Percentiles rank a stretch among this genome's conserved stretches.
Evolutionary conservation across 2,888 invertebrate species (phyloP).

Genomic region (Pachydiplax longipennis): DNA sequence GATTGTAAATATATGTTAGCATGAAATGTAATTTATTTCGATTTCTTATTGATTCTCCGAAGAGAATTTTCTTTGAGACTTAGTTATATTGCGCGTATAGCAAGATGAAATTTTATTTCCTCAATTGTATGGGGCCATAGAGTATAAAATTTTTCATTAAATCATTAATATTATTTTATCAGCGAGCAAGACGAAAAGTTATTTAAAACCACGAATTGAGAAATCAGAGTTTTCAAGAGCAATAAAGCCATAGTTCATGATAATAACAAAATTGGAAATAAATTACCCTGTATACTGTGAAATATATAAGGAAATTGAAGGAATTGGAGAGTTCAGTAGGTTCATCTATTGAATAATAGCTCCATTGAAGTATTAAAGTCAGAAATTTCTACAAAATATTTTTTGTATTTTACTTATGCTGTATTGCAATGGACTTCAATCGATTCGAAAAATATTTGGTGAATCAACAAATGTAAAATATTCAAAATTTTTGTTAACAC

Average conservation of each 20-base stretch:
- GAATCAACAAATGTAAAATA: too few species aligned
- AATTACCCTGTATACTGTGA: too few species aligned
- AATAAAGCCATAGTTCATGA: neutral
- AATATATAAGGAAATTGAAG: too few species aligned
- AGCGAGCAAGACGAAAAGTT: neutral
- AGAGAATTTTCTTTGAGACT: neutral
- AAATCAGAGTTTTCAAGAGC: neutral
- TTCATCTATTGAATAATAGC: too few species aligned
- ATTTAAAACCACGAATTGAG: neutral
- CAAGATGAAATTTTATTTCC: neutral
- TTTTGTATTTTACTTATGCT: too few species aligned
- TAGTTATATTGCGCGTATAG: neutral
- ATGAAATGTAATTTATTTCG: neutral
- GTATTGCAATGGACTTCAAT: too few species aligned
- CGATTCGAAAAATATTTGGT: too few species aligned
- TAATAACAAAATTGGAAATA: neutral
- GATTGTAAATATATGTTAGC: conserved; percentile 11
- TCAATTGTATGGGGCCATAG: neutral
- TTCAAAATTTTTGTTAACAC: too few species aligned
- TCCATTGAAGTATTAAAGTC: too few species aligned
- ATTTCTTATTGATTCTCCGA: neutral
- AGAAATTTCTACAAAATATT: too few species aligned
- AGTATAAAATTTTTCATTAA: neutral
- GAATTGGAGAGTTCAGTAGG: too few species aligned
- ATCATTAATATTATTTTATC: neutral